Percentiles rank a stretch among this genome's conserved stretches.
These are phyloP conservation scores for Lithophane semibrunnea DNA, from an alignment of 2,888 invertebrate genomes.

Conservation along the genomic window DNA sequence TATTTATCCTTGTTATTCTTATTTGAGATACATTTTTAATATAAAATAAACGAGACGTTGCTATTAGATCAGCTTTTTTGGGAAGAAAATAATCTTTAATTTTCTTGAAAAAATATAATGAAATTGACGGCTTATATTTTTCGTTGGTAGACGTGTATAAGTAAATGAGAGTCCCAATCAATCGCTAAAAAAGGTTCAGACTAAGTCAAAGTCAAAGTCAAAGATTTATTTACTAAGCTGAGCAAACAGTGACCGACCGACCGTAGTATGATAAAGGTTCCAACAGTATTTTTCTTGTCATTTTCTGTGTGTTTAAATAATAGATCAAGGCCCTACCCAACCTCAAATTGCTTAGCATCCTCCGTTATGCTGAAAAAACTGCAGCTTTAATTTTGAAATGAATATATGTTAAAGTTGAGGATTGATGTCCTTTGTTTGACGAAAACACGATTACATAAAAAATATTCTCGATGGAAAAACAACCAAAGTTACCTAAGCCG, in stretches of 20 bases:
- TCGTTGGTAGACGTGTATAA: not conserved
- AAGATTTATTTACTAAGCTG: not conserved
- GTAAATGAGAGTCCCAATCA: not conserved
- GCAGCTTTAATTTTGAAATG: too few relatives aligned
- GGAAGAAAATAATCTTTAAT: not conserved
- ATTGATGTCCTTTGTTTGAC: too few relatives aligned
- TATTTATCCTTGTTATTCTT: slow-evolving; percentile 25
- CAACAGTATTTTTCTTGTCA: not conserved
- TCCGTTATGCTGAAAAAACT: too few relatives aligned
- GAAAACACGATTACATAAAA: too few relatives aligned
- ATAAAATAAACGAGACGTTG: not conserved
- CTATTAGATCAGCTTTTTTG: not conserved
- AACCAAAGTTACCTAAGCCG: too few relatives aligned
- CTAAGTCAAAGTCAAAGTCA: too few relatives aligned
- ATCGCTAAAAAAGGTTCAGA: not conserved
- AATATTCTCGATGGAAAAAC: too few relatives aligned
- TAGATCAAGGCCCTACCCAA: not conserved
- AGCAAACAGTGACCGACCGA: not conserved
- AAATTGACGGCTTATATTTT: not conserved
- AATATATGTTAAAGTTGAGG: too few relatives aligned
- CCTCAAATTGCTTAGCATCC: too few relatives aligned
- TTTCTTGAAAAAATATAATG: not conserved
- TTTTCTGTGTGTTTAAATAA: not conserved
- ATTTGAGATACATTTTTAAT: not conserved
- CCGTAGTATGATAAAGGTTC: too few relatives aligned